phyloP scores from a whole-genome alignment of 2,113 vertebrate genomes.

The Otocyon megalotis region DNA sequence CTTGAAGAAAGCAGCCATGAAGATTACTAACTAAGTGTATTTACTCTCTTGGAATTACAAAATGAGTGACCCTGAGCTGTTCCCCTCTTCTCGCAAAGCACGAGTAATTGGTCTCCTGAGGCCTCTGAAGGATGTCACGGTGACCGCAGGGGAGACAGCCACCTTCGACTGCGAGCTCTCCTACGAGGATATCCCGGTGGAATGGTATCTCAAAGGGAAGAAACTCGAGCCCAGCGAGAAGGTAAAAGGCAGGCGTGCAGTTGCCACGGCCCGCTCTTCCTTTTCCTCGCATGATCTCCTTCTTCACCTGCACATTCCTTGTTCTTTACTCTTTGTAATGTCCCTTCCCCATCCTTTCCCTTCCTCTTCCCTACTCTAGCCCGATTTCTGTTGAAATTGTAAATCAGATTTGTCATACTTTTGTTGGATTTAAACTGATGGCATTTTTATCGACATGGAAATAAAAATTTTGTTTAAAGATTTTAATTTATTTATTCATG shows the following conservation, averaged over 20 bases:
- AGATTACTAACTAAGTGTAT: conserved; percentile 85
- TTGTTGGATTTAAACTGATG: neutral
- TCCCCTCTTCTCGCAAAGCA: conserved; percentile 93
- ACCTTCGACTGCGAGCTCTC: conserved; percentile 98
- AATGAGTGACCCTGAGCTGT: conserved; percentile 89
- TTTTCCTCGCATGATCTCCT: neutral
- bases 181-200: conserved; percentile 95
- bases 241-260: conserved; percentile 87
- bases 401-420: neutral
- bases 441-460: conserved; percentile 55
- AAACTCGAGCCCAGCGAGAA: conserved; percentile 96
- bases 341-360: neutral
- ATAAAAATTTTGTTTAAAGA: neutral
- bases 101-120: conserved; percentile 93
- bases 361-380: neutral
- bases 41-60: conserved; percentile 79
- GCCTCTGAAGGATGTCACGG: conserved; percentile 95
- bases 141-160: conserved; percentile 97
- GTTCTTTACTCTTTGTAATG: neutral
- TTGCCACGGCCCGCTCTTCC: neutral
- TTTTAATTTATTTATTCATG: no score
- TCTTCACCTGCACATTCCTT: neutral
- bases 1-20: conserved; percentile 88
- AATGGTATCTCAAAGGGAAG: conserved; percentile 95
- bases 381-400: neutral